phyloP scores from a whole-genome alignment of 2,888 invertebrate species.

The Itoplectis maculator region DNA sequence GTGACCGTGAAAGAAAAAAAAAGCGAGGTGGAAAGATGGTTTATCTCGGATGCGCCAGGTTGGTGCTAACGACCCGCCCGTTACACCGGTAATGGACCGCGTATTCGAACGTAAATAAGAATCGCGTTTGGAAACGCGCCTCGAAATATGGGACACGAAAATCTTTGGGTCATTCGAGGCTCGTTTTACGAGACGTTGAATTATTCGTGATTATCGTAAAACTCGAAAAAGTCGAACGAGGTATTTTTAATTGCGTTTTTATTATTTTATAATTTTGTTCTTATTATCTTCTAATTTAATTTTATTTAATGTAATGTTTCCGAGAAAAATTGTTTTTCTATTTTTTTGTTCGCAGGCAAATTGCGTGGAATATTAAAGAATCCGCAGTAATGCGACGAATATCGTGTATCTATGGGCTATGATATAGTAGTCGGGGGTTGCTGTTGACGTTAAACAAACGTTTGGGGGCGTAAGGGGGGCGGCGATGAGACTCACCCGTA shows the following conservation, averaged over 20 bases:
- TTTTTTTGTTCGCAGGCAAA: neutral
- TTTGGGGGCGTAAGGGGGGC: slow-evolving; percentile 24
- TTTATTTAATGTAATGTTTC: too few relatives aligned
- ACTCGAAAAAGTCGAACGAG: too few relatives aligned
- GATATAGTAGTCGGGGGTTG: slow-evolving; percentile 10
- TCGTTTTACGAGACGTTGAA: too few relatives aligned
- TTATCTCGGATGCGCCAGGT: slow-evolving; percentile 1
- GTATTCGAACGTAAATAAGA: neutral
- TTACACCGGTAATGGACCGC: neutral
- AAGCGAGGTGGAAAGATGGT: slow-evolving; percentile 6
- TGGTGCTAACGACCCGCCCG: slow-evolving; percentile 32
- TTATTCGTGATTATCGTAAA: too few relatives aligned
- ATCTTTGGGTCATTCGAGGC: too few relatives aligned
- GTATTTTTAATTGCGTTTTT: too few relatives aligned
- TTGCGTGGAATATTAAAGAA: slow-evolving; percentile 37
- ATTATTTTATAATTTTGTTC: too few relatives aligned
- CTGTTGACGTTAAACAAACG: slow-evolving; percentile 48
- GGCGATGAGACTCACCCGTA: slow-evolving; percentile 20
- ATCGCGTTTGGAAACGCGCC: too few relatives aligned
- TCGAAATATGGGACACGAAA: too few relatives aligned
- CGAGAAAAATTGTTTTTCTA: too few relatives aligned
- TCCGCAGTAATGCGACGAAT: slow-evolving; percentile 26
- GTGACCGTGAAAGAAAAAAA: slow-evolving; percentile 14
- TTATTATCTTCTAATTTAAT: too few relatives aligned
- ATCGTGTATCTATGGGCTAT: slow-evolving; percentile 2